Conservation (phyloP, 2,797 vertebrate genomes). For the Picus viridis region DNA sequence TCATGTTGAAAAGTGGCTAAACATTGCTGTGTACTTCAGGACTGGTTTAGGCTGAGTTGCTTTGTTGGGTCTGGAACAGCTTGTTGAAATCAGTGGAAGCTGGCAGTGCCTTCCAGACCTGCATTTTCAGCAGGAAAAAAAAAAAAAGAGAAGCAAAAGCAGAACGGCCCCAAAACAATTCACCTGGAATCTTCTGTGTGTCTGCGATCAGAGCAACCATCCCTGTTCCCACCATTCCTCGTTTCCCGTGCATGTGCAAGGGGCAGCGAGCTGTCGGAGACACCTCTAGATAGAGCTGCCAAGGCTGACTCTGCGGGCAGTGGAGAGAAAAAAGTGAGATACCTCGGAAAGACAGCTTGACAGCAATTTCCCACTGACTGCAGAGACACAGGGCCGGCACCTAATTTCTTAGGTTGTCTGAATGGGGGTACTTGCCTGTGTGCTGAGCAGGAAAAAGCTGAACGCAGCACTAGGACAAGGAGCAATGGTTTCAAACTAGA, state of each 20-base stretch:
- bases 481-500: too few species aligned
- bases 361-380: slow-evolving; percentile 21
- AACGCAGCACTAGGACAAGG: not conserved
- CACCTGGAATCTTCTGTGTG: not conserved
- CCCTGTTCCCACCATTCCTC: not conserved
- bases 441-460: not conserved
- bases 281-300: slow-evolving; percentile 7
- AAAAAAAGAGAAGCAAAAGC: not conserved
- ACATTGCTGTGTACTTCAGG: not conserved
- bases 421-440: not conserved
- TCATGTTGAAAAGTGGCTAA: not conserved
- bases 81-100: not conserved
- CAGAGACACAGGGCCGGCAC: slow-evolving; percentile 2
- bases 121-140: not conserved
- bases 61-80: not conserved
- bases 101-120: not conserved
- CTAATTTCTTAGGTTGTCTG: slow-evolving; percentile 37
- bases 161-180: too few species aligned
- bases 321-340: slow-evolving; percentile 2
- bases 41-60: not conserved
- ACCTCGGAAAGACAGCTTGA: not conserved
- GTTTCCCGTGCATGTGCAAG: not conserved
- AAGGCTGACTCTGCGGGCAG: not conserved
- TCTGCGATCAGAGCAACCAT: not conserved
- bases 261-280: not conserved